Evolutionary conservation across 2,113 vertebrate species (phyloP).

Genomic region (Gavialis gangeticus): DNA sequence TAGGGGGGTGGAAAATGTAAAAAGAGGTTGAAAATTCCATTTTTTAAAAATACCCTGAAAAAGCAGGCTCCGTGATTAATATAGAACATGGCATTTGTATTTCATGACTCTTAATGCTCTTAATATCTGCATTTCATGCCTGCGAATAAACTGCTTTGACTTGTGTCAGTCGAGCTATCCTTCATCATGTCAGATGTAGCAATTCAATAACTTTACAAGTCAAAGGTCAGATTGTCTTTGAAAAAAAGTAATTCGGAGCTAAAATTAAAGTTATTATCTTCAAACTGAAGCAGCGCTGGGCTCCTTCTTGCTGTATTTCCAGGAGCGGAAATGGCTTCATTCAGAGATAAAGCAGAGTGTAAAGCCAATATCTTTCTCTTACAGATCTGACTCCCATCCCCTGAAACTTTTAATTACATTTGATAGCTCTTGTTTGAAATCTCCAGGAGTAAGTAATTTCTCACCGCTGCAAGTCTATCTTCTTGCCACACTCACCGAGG

Average conservation of each 20-base stretch:
- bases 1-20: background rate
- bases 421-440: slow-evolving; percentile 64
- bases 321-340: slow-evolving; percentile 28
- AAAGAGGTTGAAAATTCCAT: background rate
- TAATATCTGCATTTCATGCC: slow-evolving; percentile 66
- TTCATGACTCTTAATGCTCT: slow-evolving; percentile 41
- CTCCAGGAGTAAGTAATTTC: slow-evolving; percentile 49
- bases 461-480: slow-evolving; percentile 53
- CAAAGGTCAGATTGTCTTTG: slow-evolving; percentile 84
- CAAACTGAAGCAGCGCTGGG: slow-evolving; percentile 50
- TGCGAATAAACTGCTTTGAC: background rate
- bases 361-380: slow-evolving; percentile 61
- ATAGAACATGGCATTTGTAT: background rate
- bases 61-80: background rate
- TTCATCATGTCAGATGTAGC: slow-evolving; percentile 52
- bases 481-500: slow-evolving; percentile 36
- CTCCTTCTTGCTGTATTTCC: slow-evolving; percentile 13
- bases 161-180: slow-evolving; percentile 47
- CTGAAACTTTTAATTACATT: slow-evolving; percentile 65
- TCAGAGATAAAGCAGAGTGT: slow-evolving; percentile 58
- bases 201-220: slow-evolving; percentile 80
- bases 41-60: background rate
- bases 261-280: slow-evolving; percentile 87
- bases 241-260: slow-evolving; percentile 82
- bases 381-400: slow-evolving; percentile 51